Conservation (phyloP, 2,888 invertebrate species). For the Alviniconcha strummeri region DNA sequence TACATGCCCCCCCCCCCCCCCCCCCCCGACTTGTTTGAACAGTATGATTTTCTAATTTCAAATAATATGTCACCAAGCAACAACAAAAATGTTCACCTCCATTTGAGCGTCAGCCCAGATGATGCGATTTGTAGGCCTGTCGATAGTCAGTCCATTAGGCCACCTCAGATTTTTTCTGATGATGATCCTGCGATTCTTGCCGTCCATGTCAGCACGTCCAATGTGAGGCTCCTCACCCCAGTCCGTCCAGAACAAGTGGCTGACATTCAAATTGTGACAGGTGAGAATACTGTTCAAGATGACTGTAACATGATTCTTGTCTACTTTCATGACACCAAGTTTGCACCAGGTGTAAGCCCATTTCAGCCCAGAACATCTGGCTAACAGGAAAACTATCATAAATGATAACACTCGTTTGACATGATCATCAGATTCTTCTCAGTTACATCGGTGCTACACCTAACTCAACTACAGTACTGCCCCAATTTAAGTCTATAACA, state of each 20-base stretch:
- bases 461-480: no score
- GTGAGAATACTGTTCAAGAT: no score
- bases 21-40: no score
- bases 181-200: constrained; percentile 88
- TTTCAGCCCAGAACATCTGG: background rate
- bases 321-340: no score
- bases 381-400: background rate
- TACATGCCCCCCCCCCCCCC: no score
- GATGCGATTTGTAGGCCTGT: constrained; percentile 57
- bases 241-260: constrained; percentile 98
- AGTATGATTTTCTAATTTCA: background rate
- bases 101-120: constrained; percentile 74
- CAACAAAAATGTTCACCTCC: constrained; percentile 53
- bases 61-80: background rate
- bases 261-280: constrained; percentile 27
- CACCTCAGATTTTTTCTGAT: constrained; percentile 85
- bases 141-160: constrained; percentile 95
- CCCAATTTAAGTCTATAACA: no score
- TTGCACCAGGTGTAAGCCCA: no score
- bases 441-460: no score
- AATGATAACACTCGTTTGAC: no score
- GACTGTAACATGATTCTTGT: no score
- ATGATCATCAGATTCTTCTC: no score
- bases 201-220: constrained; percentile 97
- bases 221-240: constrained; percentile 96